Evolutionary conservation across 1,140 invertebrate species (phyloP), one percentile per base, ranked within the genome.

Genomic region (Temnothorax curvispinosus): DNA sequence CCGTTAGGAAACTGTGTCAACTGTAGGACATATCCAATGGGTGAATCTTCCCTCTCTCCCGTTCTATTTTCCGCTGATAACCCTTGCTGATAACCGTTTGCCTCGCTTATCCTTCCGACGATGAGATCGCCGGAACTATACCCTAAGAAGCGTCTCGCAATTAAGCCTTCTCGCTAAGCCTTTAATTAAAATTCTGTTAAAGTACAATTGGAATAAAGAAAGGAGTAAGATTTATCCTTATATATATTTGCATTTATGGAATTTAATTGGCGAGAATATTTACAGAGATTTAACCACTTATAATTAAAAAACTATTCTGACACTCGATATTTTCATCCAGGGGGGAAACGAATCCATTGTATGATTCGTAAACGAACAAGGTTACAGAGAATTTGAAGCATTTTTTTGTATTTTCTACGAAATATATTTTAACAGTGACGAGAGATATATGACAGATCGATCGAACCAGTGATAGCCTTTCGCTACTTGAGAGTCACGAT

Each of bases 1-100:
- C 9, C 15, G 15, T 35, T 9, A n/a, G 52, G 85, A 87, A 90
- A 90, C 60, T 90, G 56, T 90, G 89, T 90, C 89, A 86, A 90
- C 89, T 72, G 80, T 54, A 18, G 44, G 54, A 85, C 74, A 50
- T 60, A 62, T 21, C 80, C 88, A 77, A 82, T 87, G 41, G 58
- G 50, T 54, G 77, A 88, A 86, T 90, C 78, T 87, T 91, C 78
- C 38, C 78, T 76, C 47, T 76, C 50, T 27, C 32, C 27, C 62
- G 50, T 89, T 50, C 80, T 41, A 62, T 80, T 75, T 41, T 27
- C 47, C 82, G 21, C 65, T 50, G 60, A 86, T 86, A 77, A 69
- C 35, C 32, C 27, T 27, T 27, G 27, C 0, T 27, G 27, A 27
- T 27, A 27, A 27, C 27, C 58, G 41, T 54, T 60, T 72, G 58